phyloP scores from a whole-genome alignment of 2,797 vertebrate genomes.

The Rhabdomys pumilio region DNA sequence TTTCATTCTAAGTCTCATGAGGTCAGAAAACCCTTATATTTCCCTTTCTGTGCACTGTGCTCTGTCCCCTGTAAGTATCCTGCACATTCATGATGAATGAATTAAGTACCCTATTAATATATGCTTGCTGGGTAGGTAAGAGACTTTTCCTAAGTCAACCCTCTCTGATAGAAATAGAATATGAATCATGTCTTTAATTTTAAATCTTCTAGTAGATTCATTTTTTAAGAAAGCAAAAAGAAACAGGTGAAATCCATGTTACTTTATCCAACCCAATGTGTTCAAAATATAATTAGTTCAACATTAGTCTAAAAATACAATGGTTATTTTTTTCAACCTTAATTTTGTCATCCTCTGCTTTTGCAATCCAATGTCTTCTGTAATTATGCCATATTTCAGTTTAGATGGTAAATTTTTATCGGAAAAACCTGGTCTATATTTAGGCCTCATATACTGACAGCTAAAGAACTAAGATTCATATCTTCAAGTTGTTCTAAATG shows the following conservation, averaged over 20 bases:
- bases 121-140: not conserved
- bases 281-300: slow-evolving; percentile 67
- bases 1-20: not conserved
- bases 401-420: slow-evolving; percentile 43
- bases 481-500: slow-evolving; percentile 30
- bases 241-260: slow-evolving; percentile 12
- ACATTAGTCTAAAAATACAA: slow-evolving; percentile 41
- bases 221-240: not conserved
- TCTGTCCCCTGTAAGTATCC: not conserved
- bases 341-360: slow-evolving; percentile 53
- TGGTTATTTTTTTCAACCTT: slow-evolving; percentile 32
- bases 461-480: slow-evolving; percentile 6
- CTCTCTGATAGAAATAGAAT: not conserved
- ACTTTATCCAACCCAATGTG: slow-evolving; percentile 36
- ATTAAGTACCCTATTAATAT: not conserved
- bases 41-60: not conserved
- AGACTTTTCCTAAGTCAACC: not conserved
- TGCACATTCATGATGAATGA: not conserved
- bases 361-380: slow-evolving; percentile 42
- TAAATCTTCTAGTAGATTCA: not conserved
- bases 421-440: slow-evolving; percentile 52
- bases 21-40: not conserved
- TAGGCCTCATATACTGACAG: slow-evolving; percentile 28
- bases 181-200: not conserved
- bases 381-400: slow-evolving; percentile 49